phyloP scores from a whole-genome alignment of 2,113 vertebrate species.

The Leptobrachium ailaonicum region DNA sequence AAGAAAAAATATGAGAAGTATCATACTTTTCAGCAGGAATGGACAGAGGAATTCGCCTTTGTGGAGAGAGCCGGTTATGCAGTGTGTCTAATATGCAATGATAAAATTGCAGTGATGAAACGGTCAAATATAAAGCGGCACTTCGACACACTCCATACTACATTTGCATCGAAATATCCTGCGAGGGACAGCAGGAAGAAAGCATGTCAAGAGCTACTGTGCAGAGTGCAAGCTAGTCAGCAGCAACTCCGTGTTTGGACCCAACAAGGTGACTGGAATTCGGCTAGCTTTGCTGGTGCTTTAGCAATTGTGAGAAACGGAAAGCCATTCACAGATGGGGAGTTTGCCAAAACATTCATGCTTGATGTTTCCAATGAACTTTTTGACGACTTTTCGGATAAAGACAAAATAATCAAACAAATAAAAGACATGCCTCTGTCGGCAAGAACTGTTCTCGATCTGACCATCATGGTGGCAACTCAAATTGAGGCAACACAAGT shows the following conservation, averaged over 20 bases:
- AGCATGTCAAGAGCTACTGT: constrained; percentile 50
- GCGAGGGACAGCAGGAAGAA: constrained; percentile 45
- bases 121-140: neutral
- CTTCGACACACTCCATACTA: too few relatives aligned
- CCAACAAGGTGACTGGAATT: constrained; percentile 40
- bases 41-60: neutral
- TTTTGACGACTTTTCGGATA: too few relatives aligned
- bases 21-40: too few relatives aligned
- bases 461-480: too few relatives aligned
- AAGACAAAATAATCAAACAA: too few relatives aligned
- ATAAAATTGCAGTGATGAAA: constrained; percentile 52
- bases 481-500: too few relatives aligned
- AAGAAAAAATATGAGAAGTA: too few relatives aligned
- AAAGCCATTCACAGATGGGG: constrained; percentile 51
- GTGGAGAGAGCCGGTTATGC: constrained; percentile 44
- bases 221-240: constrained; percentile 50
- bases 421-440: too few relatives aligned
- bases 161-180: constrained; percentile 47
- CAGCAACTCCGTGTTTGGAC: constrained; percentile 47
- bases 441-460: too few relatives aligned
- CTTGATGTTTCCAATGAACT: too few relatives aligned
- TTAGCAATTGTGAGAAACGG: constrained; percentile 50
- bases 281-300: constrained; percentile 50
- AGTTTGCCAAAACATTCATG: too few relatives aligned
- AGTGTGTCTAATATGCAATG: constrained; percentile 50